These are phyloP conservation scores for Hypsibius dujardini DNA, from an alignment of 1,140 invertebrate species.

Conservation along the genomic window DNA sequence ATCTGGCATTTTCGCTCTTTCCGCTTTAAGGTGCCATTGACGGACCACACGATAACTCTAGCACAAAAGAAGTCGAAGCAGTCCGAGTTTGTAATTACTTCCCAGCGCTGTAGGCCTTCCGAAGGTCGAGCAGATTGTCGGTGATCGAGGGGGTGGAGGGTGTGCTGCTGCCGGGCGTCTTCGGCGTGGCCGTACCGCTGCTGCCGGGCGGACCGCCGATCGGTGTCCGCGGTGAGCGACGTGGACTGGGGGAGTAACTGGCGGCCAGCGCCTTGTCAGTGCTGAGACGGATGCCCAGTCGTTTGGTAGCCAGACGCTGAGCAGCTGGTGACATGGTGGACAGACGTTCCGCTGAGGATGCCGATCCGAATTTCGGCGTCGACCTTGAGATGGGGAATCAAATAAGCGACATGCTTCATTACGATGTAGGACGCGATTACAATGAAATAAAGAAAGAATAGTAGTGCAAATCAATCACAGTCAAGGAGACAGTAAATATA, in stretches of 20 bases:
- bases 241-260: slow-evolving; percentile 38
- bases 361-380: slow-evolving; percentile 26
- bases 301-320: slow-evolving; percentile 50
- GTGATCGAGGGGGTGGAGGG: not conserved
- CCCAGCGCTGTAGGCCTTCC: no score
- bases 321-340: slow-evolving; percentile 86
- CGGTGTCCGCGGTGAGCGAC: slow-evolving; percentile 18
- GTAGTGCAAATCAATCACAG: no score
- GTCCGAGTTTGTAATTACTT: no score
- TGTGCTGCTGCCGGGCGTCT: no score
- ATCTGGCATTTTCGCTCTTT: no score
- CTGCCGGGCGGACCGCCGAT: not conserved
- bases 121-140: slow-evolving; percentile 5
- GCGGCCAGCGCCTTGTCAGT: slow-evolving; percentile 38
- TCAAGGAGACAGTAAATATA: no score
- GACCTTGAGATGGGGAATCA: slow-evolving; percentile 27
- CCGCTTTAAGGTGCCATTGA: no score
- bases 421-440: no score
- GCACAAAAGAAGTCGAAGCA: no score
- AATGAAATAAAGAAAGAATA: no score
- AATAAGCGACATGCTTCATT: no score
- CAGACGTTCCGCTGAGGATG: slow-evolving; percentile 49
- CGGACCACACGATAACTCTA: no score
- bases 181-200: not conserved
- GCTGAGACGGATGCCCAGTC: slow-evolving; percentile 29